Base-by-base conservation (phyloP, 2,797 vertebrate species). In the Galago senegalensis region DNA sequence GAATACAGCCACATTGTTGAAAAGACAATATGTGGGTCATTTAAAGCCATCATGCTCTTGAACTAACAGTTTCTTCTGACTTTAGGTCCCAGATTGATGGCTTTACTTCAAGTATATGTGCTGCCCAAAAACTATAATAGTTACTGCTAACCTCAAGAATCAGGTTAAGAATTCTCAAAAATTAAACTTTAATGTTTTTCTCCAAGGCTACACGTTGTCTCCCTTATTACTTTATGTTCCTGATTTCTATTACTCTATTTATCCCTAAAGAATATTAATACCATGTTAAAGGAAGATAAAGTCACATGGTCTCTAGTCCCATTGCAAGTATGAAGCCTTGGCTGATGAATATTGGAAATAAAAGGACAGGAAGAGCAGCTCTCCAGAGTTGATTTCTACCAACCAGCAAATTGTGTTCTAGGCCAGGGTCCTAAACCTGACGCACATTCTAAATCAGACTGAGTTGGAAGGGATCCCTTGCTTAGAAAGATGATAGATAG, bases 261-360 rank as follows among this genome's bases (percentile, higher is more conserved):
- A 93, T 93, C 84, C 43, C 75, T 77, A 85, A 81, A 97, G 92
- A 97, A 98, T 97, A 98, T 98, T 94, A 98, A 98, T 97, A 94
- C 92, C 97, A 97, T 93, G 85, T 97, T 98, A 95, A 97, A 98
- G 96, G 97, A 97, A 98, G 97, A 97, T 98, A 98, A 98, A 97
- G 96, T 98, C 95, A 96, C 80, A 76, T 96, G 86, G 70, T 97
- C 80, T 97, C 92, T 95, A 95, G 95, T 96, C 60, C 83, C 27
- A 93, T 69, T 97, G 97, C 96, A 96, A 98, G 79, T 97, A 97
- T 97, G 93, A 97, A 93, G 97, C 81, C 3, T 91, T 83, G 89
- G 88, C 67, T 98, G 37, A 97, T 97, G 97, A 93, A 89, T 84
- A 94, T 56, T 95, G 76, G 60, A 94, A 86, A 94, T 34, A 34